phyloP scores from a whole-genome alignment of 92 coral and sea anemone species.

The Plumapathes pennacea region DNA sequence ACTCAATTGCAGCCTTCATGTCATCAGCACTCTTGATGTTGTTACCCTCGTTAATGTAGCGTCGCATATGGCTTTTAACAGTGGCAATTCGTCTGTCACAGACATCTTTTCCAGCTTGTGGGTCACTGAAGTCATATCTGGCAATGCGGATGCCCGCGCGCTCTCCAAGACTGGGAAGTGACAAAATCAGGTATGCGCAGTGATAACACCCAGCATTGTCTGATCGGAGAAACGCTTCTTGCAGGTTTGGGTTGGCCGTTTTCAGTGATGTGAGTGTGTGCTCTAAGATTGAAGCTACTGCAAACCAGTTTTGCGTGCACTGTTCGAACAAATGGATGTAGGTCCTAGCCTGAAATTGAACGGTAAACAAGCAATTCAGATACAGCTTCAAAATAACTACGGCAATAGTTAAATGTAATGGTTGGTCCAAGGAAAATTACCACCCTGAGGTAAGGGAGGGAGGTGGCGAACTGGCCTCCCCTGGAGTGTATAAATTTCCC shows the following conservation, averaged over 20 bases:
- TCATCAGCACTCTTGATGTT: too few relatives aligned
- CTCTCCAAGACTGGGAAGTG: conserved; percentile 6
- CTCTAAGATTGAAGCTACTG: conserved; percentile 47
- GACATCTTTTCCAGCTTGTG: conserved; percentile 48
- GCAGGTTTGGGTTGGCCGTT: conserved; percentile 25
- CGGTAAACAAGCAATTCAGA: too few relatives aligned
- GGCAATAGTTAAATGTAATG: too few relatives aligned
- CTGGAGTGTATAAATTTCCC: too few relatives aligned
- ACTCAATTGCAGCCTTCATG: too few relatives aligned
- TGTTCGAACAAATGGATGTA: conserved; percentile 33
- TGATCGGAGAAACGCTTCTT: conserved; percentile 34
- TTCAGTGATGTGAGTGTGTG: conserved; percentile 12
- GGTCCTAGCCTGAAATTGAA: conserved; percentile 40
- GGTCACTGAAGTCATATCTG: conserved; percentile 45
- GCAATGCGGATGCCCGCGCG: conserved; percentile 7
- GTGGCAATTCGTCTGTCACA: conserved; percentile 54
- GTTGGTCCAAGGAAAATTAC: too few relatives aligned
- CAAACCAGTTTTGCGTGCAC: conserved; percentile 54
- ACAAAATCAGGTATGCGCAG: conserved; percentile 20
- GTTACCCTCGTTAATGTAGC: conserved; percentile 46
- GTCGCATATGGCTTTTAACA: conserved; percentile 25
- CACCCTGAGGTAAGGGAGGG: too few relatives aligned
- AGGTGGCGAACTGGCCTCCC: too few relatives aligned
- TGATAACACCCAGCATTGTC: conserved; percentile 67
- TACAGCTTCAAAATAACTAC: too few relatives aligned